Base-by-base conservation (phyloP, 2,113 vertebrate genomes). In the Oreochromis tanganicae region DNA sequence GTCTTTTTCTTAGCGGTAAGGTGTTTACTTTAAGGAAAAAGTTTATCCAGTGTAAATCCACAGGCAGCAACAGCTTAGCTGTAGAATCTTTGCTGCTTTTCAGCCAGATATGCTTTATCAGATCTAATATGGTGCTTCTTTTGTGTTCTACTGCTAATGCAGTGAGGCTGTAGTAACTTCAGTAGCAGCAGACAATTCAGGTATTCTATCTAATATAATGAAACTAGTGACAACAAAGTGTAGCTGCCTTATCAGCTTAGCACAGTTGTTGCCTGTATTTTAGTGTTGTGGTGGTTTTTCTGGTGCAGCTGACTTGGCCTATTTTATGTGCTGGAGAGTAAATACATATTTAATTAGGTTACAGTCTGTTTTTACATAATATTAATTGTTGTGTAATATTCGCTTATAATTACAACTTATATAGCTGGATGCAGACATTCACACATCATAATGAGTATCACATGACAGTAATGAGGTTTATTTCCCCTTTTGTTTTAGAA, bases 31-130 rank as follows among this genome's bases (percentile, higher is more conserved):
- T 21, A 83, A 84, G 61, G 55, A 78, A 86, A 89, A 27, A 34
- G 55, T 88, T 89, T 83, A 87, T 90, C 83, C 79, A 29, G 68
- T 75, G 61, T 86, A 86, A 89, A 89, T 88, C 84, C 86, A 71
- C 66, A 84, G 24, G 17, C 83, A 68, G 88, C 54, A 81, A 84
- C 59, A 46, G 88, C 82, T 91, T 52, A 88, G 80, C 89, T 54
- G 54, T 52, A 73, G 87, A 85, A 55, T 81, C 80, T 41, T 66
- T 54, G 81, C 63, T 57, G 75, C 87, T 82, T 88, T 87, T 80
- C 80, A 68, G 56, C 43, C 9, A 83, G 84, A 82, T 86, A 57
- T 14, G 9, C 80, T 85, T 90, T 87, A 89, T 90, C 84, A 87
- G 85, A 90, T 89, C 56, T 71, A 36, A 82, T 21, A 13, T 13